These are phyloP conservation scores for Chaetodon trifascialis DNA, from an alignment of 2,113 vertebrate species.

Conservation along the genomic window DNA sequence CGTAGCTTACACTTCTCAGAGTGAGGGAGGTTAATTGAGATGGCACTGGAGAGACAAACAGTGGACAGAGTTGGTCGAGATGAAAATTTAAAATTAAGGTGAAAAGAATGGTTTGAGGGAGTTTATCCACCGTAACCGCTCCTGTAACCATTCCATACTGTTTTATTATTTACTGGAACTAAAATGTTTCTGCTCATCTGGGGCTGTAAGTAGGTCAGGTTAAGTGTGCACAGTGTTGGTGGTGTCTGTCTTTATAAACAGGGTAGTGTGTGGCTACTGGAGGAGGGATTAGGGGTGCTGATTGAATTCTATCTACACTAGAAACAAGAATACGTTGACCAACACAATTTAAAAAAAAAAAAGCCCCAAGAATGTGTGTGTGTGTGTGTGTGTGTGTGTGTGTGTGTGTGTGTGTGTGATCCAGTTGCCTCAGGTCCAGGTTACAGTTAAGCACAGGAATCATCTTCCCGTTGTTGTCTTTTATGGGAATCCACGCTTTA, in stretches of 20 bases:
- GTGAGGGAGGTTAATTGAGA: slow-evolving; percentile 26
- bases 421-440: not conserved
- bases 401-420: not conserved
- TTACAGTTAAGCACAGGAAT: slow-evolving; percentile 13
- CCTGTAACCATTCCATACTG: slow-evolving; percentile 17
- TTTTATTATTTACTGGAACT: slow-evolving; percentile 71
- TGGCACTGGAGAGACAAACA: not conserved
- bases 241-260: slow-evolving; percentile 10
- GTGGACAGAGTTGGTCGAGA: not conserved
- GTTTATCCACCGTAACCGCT: slow-evolving; percentile 1
- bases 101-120: slow-evolving; percentile 6
- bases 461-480: slow-evolving; percentile 12
- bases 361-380: not conserved
- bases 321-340: not conserved
- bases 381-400: too few species aligned
- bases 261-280: not conserved
- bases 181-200: slow-evolving; percentile 47
- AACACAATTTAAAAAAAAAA: not conserved
- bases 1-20: not conserved
- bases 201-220: slow-evolving; percentile 57
- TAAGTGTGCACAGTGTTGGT: slow-evolving; percentile 1
- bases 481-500: slow-evolving; percentile 7
- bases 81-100: slow-evolving; percentile 3
- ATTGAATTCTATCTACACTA: not conserved
- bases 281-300: not conserved